Evolutionary conservation across 2,888 invertebrate species (phyloP).

Genomic region (Toxonevra muliebris): DNA sequence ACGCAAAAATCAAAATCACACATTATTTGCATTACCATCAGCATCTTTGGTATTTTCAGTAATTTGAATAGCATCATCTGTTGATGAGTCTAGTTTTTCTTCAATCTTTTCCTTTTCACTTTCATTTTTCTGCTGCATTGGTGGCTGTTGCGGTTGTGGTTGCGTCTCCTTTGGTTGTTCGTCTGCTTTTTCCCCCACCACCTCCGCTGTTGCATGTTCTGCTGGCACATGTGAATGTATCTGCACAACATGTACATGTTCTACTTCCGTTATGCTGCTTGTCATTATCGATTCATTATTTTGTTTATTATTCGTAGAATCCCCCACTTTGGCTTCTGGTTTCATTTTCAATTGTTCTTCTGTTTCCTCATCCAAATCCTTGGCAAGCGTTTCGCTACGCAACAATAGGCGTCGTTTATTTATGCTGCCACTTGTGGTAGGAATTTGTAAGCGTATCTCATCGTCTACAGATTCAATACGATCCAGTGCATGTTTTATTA

Average conservation of each 20-base stretch:
- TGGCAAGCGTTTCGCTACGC: constrained; percentile 59
- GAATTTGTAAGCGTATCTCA: constrained; percentile 51
- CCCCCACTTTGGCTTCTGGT: constrained; percentile 8
- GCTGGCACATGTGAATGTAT: constrained; percentile 22
- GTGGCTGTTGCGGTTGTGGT: not conserved
- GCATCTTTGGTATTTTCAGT: not conserved
- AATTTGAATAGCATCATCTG: too few species aligned
- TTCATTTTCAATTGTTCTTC: constrained; percentile 14
- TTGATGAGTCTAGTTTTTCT: not conserved
- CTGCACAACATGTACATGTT: constrained; percentile 47
- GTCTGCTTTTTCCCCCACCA: constrained; percentile 20
- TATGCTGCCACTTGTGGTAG: constrained; percentile 29
- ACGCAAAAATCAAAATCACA: constrained; percentile 36
- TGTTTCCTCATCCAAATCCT: constrained; percentile 53
- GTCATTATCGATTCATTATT: not conserved
- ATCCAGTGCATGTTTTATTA: constrained; percentile 41
- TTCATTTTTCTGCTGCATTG: not conserved
- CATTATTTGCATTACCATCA: constrained; percentile 9
- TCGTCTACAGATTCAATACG: constrained; percentile 54
- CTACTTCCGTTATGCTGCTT: constrained; percentile 32
- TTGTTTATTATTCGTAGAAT: not conserved
- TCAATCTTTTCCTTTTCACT: not conserved
- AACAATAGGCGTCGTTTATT: constrained; percentile 50
- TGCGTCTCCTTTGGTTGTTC: not conserved
- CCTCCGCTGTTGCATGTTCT: not conserved